A percentile compares a stretch with the other conserved stretches of the same genome.
phyloP scores from a whole-genome alignment of 2,888 invertebrate genomes.

The Imbricaverruca yamaguchii region DNA sequence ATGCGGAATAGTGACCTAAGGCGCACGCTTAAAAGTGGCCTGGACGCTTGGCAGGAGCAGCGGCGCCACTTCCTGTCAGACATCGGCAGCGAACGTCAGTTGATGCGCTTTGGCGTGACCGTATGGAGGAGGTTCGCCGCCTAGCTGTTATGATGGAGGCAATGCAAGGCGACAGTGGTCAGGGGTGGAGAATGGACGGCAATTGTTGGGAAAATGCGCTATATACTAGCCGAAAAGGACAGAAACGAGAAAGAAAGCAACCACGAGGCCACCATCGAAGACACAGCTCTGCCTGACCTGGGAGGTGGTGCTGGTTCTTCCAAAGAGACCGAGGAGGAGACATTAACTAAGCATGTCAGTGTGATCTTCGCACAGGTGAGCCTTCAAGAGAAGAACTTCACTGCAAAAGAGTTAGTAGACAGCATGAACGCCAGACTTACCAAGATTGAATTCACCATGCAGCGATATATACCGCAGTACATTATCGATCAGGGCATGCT shows the following conservation, averaged over 20 bases:
- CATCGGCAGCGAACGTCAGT: not conserved
- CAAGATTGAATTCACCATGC: not conserved
- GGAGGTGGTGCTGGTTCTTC: too few relatives aligned
- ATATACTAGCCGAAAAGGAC: not conserved
- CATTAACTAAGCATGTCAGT: not conserved
- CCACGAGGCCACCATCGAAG: not conserved
- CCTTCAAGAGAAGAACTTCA: not conserved
- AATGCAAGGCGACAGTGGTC: not conserved
- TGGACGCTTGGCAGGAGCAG: not conserved
- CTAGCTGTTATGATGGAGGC: slow-evolving; percentile 2
- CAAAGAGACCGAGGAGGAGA: not conserved
- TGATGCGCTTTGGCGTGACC: not conserved
- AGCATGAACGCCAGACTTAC: not conserved
- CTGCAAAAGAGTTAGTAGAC: not conserved
- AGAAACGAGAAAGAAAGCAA: not conserved
- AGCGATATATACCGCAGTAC: not conserved
- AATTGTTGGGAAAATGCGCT: not conserved
- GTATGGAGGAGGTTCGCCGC: not conserved
- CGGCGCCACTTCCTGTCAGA: not conserved
- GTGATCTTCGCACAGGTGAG: not conserved
- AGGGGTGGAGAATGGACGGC: not conserved
- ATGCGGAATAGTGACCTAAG: not conserved
- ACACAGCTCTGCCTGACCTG: not conserved
- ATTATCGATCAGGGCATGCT: not conserved
- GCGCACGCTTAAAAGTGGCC: not conserved